Evolutionary conservation across 2,888 invertebrate species (phyloP).

Genomic region (Xanthia icteritia): DNA sequence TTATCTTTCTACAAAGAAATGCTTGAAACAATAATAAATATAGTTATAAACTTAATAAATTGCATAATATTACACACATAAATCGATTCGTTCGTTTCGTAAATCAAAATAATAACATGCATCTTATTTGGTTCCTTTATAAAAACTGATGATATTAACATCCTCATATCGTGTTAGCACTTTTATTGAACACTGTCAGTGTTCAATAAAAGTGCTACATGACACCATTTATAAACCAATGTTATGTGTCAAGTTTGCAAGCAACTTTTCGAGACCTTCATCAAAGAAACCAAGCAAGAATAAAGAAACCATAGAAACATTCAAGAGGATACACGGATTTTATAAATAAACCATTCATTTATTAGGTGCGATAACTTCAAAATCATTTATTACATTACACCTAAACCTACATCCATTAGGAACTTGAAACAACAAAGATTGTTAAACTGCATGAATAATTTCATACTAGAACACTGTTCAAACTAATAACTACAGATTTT

Average conservation of each 20-base stretch:
- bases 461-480: conserved; percentile 63
- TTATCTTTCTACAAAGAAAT: conserved; percentile 65
- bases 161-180: neutral
- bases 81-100: conserved; percentile 22
- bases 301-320: neutral
- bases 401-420: conserved; percentile 46
- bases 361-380: conserved; percentile 8
- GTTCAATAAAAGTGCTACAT: too few species aligned
- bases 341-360: neutral
- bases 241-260: neutral
- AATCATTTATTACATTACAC: conserved; percentile 19
- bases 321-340: neutral
- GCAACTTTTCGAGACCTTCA: neutral
- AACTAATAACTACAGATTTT: conserved; percentile 63
- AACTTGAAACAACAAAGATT: conserved; percentile 61
- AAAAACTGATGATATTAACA: neutral
- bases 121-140: conserved; percentile 19
- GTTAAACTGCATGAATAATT: conserved; percentile 80
- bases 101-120: conserved; percentile 41
- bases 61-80: conserved; percentile 23
- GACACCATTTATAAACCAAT: neutral
- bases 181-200: neutral
- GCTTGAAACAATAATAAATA: conserved; percentile 49
- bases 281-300: conserved; percentile 5
- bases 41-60: conserved; percentile 29